phyloP scores from a whole-genome alignment of 1,140 invertebrate species.

The Eumaeus atala region DNA sequence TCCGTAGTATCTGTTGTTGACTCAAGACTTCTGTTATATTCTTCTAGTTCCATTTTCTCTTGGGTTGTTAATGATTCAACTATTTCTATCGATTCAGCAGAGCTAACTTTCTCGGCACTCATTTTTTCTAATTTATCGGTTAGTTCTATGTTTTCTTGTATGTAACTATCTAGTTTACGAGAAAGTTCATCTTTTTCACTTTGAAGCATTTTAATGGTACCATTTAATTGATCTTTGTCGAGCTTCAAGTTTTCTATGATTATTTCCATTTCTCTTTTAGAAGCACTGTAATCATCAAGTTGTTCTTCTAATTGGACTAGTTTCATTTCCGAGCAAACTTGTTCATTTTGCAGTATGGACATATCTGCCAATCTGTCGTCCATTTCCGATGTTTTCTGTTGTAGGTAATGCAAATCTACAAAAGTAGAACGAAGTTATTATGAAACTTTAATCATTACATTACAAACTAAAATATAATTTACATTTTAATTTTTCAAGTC shows the following conservation, averaged over 20 bases:
- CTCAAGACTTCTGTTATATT: conserved; percentile 64
- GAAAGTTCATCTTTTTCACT: conserved; percentile 76
- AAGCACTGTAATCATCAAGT: conserved; percentile 72
- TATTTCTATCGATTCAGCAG: conserved; percentile 81
- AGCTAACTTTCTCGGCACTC: conserved; percentile 79
- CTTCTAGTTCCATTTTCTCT: conserved; percentile 76
- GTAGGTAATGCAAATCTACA: conserved; percentile 74
- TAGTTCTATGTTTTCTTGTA: conserved; percentile 80
- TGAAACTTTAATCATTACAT: no score
- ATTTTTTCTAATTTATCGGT: conserved; percentile 80
- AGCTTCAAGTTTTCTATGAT: conserved; percentile 71
- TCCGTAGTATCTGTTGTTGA: conserved; percentile 24
- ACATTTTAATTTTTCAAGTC: background rate
- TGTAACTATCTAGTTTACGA: conserved; percentile 76
- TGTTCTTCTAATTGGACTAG: conserved; percentile 82
- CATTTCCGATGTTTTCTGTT: conserved; percentile 75
- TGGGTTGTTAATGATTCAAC: conserved; percentile 79
- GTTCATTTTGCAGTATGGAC: conserved; percentile 76
- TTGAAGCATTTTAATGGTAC: conserved; percentile 73
- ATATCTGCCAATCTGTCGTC: conserved; percentile 77
- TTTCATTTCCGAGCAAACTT: conserved; percentile 81
- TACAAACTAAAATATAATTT: no score
- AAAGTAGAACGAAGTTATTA: conserved; percentile 34
- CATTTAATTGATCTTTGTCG: conserved; percentile 73
- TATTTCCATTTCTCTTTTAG: conserved; percentile 72